Base-by-base conservation (phyloP, 2,113 vertebrate species). In the Nothocercus nigrocapillus region DNA sequence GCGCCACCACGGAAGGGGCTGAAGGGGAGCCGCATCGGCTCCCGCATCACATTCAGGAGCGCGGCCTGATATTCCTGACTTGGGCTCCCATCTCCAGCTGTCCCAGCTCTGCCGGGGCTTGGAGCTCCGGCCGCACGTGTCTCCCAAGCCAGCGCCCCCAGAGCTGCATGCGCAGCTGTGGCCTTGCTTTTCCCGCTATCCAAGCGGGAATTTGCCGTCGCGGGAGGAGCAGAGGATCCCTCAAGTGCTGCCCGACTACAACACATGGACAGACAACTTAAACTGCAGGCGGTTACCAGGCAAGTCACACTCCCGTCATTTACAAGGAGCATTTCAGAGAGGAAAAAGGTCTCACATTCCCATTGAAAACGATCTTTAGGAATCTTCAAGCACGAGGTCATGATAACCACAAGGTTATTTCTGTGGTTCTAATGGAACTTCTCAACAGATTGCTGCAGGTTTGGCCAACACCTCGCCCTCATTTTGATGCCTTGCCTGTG, bases 31-130 rank as follows among this genome's bases (percentile, higher is more conserved):
- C 40, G 3, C 3, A 5, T 8, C 44, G 90, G 88, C 68, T 90
- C 58, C 58, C 30, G 77, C 16, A 44, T 44, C 44, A 95, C 94
- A 94, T 93, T 91, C 87, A 96, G 66, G 59, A 85, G 27, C 64
- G 38, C 10, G 21, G 76, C 51, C 61, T 47, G 61, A 93, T 84
- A 68, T 72, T 86, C 81, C 79, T 76, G 70, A 89, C 84, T 89
- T 85, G 89, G 77, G 62, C 90, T 88, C 38, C 44, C 54, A 73
- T 30, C n/a, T n/a, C 25, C 44, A 77, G 70, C 70, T 40, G 42
- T 18, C 10, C 88, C 85, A 24, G 82, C 51, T 49, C 34, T 34
- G 70, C n/a, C 64, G 40, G 28, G 11, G 56, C 90, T 94, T 4
- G 2, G 88, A 83, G 53, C 88, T 58, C 56, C 17, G 62, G 73